Conservation (phyloP, 2,113 vertebrate species). For the Planiliza haematocheilus region DNA sequence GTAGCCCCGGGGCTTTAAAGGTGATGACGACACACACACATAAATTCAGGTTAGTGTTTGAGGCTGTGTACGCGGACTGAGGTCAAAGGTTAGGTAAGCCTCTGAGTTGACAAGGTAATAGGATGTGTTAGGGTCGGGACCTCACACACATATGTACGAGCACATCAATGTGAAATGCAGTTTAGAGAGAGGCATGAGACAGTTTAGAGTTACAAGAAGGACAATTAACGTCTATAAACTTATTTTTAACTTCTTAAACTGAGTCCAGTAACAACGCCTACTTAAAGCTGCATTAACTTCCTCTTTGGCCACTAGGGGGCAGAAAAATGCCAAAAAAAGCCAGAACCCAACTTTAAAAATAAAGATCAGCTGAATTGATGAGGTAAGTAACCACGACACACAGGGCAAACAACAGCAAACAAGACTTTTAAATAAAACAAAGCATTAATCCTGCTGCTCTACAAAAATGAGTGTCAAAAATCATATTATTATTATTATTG, state of each 20-base stretch:
- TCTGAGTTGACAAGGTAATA: conserved; percentile 53
- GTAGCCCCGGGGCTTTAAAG: conserved; percentile 34
- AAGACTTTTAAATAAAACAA: too few relatives aligned
- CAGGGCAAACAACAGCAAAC: too few relatives aligned
- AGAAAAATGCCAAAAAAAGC: too few relatives aligned
- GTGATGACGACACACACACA: conserved; percentile 37
- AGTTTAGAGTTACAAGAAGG: conserved; percentile 8
- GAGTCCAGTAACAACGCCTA: too few relatives aligned
- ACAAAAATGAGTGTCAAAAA: too few relatives aligned
- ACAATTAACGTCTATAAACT: conserved; percentile 15
- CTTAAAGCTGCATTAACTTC: too few relatives aligned
- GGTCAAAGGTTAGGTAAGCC: conserved; percentile 79
- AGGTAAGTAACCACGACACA: too few relatives aligned
- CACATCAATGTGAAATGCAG: conserved; percentile 8
- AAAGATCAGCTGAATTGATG: too few relatives aligned
- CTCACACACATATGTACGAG: conserved; percentile 29
- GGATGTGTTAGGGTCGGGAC: conserved; percentile 67
- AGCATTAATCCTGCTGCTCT: too few relatives aligned
- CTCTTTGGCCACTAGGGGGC: background rate
- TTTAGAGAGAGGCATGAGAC: conserved; percentile 7
- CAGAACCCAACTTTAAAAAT: too few relatives aligned
- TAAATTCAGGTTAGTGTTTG: conserved; percentile 27
- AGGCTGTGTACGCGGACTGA: conserved; percentile 20
- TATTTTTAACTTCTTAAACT: too few relatives aligned
- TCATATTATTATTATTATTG: too few relatives aligned